phyloP scores from a whole-genome alignment of 2,888 invertebrate genomes.

The Hesperia comma region DNA sequence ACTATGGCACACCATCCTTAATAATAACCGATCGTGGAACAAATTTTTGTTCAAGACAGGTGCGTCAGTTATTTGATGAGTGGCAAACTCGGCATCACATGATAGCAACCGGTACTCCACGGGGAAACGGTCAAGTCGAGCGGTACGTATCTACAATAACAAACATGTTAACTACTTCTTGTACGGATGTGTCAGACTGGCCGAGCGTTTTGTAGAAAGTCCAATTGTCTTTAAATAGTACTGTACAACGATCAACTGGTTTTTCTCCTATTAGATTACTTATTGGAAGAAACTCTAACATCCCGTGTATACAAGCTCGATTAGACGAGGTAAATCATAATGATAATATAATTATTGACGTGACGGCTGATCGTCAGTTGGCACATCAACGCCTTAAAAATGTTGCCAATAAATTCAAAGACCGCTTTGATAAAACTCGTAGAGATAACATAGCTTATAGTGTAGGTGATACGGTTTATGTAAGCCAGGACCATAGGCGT shows the following conservation, averaged over 20 bases:
- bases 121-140: constrained; percentile 15
- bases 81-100: constrained; percentile 40
- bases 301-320: background rate
- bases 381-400: background rate
- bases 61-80: constrained; percentile 29
- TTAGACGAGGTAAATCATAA: background rate
- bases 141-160: constrained; percentile 13
- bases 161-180: constrained; percentile 35
- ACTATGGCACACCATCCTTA: constrained; percentile 38
- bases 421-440: constrained; percentile 4
- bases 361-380: background rate
- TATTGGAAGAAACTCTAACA: constrained; percentile 26
- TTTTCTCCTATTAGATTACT: constrained; percentile 34
- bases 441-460: background rate
- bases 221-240: constrained; percentile 36
- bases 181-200: constrained; percentile 31
- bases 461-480: constrained; percentile 8
- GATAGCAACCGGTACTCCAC: constrained; percentile 40
- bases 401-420: constrained; percentile 1
- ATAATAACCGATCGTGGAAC: constrained; percentile 41
- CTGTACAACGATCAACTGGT: constrained; percentile 36
- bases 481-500: constrained; percentile 1
- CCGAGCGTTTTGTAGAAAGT: constrained; percentile 38
- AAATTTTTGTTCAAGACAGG: constrained; percentile 38
- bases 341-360: background rate